Base-by-base conservation (phyloP, 1,140 invertebrate species). In the Neodiprion lecontei region DNA sequence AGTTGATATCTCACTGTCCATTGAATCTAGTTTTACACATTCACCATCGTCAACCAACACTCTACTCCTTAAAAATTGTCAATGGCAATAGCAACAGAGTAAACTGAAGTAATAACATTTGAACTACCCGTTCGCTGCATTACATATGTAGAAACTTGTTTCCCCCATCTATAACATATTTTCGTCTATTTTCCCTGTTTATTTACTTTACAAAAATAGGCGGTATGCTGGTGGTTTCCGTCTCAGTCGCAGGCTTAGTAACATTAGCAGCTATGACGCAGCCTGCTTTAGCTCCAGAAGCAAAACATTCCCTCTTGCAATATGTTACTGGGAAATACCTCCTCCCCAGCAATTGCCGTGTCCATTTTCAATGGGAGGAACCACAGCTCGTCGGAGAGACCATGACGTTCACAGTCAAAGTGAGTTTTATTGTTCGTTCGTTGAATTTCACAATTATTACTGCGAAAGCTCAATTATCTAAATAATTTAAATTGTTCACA, bases 271-370 rank as follows among this genome's bases (percentile, higher is more conserved):
- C 94, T 77, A 96, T 96, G 93, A 96, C 95, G 77, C 95, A 96
- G 85, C 94, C 95, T 12, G 94, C 95, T 4, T 89, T 96, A 77
- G 94, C 94, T 68, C 94, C 94, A 3, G 94, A 96, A 88, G 95
- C 95, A 48, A 96, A 96, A 84, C 94, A 96, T 84, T 95, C 95
- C 67, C 90, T 97, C 74, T 90, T 97, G 72, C 95, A 97, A 83
- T 97, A 96, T 86, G 95, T 98, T 70, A 97, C 96, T 49, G 96
- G 96, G 66, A 96, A 96, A 86, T 97, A 97, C 89, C 90, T 97
- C 49, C 90, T 96, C 69, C 95, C 96, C 23, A 93, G 94, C 72
- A 96, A 96, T 84, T 97, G 96, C 86, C 93, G 93, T 81, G 94
- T 96, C 68, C 90, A 91, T 76, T 95, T 94, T 85, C 93, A 96